These are phyloP conservation scores for Pterobdella sp. DNA, from an alignment of 2,888 invertebrate genomes.

Conservation along the genomic window DNA sequence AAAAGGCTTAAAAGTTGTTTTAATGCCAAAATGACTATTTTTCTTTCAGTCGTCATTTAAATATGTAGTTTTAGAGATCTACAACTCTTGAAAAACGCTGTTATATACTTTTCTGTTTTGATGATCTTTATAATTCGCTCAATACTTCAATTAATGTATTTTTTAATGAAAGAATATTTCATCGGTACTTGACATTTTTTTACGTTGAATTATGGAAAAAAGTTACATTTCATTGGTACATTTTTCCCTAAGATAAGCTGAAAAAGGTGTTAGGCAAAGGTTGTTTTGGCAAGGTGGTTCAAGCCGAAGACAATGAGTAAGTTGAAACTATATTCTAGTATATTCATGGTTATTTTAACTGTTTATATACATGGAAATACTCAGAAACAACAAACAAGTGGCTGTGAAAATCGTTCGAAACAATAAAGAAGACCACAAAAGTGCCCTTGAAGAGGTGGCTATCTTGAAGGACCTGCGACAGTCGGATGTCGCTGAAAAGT, in stretches of 20 bases:
- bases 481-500: constrained; percentile 90
- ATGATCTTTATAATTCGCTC: no score
- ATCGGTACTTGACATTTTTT: no score
- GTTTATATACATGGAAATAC: constrained; percentile 12
- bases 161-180: no score
- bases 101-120: no score
- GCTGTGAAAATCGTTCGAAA: constrained; percentile 99
- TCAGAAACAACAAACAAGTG: constrained; percentile 43
- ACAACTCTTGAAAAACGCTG: no score
- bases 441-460: constrained; percentile 96
- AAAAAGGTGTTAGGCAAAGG: constrained; percentile 97
- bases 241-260: constrained; percentile 79
- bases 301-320: constrained; percentile 88
- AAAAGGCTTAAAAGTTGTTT: no score
- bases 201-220: no score
- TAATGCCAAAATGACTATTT: no score
- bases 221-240: neutral
- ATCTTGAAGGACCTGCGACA: constrained; percentile 90
- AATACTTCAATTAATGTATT: no score
- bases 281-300: constrained; percentile 99
- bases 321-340: constrained; percentile 55
- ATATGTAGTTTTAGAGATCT: no score
- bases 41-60: no score
- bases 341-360: constrained; percentile 43
- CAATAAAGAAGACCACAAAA: constrained; percentile 97